phyloP scores from a whole-genome alignment of 2,888 invertebrate species.

The Parnassius mnemosyne region DNA sequence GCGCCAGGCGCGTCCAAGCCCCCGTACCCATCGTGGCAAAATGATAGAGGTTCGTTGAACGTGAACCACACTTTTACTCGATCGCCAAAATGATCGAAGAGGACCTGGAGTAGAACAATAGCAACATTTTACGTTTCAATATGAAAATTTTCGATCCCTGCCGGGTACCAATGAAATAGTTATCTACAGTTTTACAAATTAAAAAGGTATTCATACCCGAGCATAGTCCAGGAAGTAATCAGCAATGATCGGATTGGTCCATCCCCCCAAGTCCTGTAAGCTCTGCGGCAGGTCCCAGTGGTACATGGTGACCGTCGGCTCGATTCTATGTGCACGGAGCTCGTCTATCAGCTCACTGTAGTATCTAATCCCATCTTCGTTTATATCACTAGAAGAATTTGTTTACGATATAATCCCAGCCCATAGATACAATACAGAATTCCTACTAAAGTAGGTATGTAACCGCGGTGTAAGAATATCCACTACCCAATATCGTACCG shows the following conservation, averaged over 20 bases:
- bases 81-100: slow-evolving; percentile 73
- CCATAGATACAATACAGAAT: too few species aligned
- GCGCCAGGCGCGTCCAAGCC: slow-evolving; percentile 72
- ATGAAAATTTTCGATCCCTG: too few species aligned
- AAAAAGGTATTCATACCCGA: slow-evolving; percentile 44
- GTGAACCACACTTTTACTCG: slow-evolving; percentile 81
- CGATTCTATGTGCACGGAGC: slow-evolving; percentile 75
- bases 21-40: slow-evolving; percentile 74
- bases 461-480: too few species aligned
- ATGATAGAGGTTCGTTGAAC: slow-evolving; percentile 82
- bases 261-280: slow-evolving; percentile 82
- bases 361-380: slow-evolving; percentile 71
- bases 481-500: too few species aligned
- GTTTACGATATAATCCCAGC: too few species aligned
- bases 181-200: too few species aligned
- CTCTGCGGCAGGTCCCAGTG: slow-evolving; percentile 84
- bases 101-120: slow-evolving; percentile 43
- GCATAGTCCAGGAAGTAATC: slow-evolving; percentile 83
- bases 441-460: too few species aligned
- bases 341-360: slow-evolving; percentile 82
- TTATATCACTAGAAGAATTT: slow-evolving; percentile 45
- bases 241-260: slow-evolving; percentile 82
- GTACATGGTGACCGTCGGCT: slow-evolving; percentile 83
- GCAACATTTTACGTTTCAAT: too few species aligned
- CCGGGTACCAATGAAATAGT: too few species aligned